These are phyloP conservation scores for Callyntrura sp. DNA, from an alignment of 2,888 invertebrate species.

Conservation along the genomic window DNA sequence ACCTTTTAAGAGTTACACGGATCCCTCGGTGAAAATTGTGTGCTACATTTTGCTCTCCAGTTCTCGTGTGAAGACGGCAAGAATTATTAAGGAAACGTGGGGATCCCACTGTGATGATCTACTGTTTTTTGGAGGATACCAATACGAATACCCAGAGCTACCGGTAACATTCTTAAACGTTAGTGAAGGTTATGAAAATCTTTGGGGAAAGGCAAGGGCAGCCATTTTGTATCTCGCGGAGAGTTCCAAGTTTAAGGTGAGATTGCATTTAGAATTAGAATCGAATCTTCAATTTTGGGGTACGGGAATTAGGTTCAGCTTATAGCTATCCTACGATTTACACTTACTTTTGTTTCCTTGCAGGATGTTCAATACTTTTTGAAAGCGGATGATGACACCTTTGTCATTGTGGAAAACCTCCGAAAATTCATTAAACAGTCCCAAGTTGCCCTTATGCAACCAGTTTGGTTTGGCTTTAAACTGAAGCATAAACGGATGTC, in stretches of 20 bases:
- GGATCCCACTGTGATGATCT: constrained; percentile 82
- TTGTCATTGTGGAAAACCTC: constrained; percentile 82
- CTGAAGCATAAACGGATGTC: constrained; percentile 78
- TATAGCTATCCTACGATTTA: too few relatives aligned
- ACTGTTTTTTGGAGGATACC: constrained; percentile 81
- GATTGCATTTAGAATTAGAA: too few relatives aligned
- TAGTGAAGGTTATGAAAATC: constrained; percentile 80
- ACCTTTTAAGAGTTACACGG: neutral
- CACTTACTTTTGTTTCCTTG: constrained; percentile 16
- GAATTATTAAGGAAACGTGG: constrained; percentile 82
- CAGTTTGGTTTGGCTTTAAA: constrained; percentile 83
- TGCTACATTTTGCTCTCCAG: constrained; percentile 81
- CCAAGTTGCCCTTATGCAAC: neutral
- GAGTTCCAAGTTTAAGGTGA: constrained; percentile 63
- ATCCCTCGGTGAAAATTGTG: constrained; percentile 73
- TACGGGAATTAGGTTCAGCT: too few relatives aligned
- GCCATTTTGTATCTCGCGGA: constrained; percentile 76
- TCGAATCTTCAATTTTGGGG: too few relatives aligned
- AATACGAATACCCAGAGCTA: constrained; percentile 75
- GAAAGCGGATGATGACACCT: constrained; percentile 83
- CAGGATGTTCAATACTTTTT: constrained; percentile 81
- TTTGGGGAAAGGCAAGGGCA: constrained; percentile 83
- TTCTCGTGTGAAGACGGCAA: constrained; percentile 71
- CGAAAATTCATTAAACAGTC: constrained; percentile 62
- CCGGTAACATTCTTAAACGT: constrained; percentile 78